phyloP scores from a whole-genome alignment of 2,797 vertebrate genomes.

The Pristis pectinata region DNA sequence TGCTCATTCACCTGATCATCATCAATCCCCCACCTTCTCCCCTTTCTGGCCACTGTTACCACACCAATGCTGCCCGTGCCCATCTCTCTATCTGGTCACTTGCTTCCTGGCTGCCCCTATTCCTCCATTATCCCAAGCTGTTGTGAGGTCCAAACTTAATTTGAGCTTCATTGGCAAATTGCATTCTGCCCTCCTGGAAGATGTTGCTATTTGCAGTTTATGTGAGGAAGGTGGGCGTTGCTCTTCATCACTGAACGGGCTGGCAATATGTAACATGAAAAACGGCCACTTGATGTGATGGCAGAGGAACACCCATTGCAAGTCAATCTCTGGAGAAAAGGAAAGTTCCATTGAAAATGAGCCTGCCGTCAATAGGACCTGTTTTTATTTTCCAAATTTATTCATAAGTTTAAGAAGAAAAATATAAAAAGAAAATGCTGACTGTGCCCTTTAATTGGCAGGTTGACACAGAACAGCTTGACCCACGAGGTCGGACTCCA shows the following conservation, averaged over 20 bases:
- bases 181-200: neutral
- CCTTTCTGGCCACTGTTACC: neutral
- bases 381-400: neutral
- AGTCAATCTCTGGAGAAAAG: neutral
- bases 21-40: neutral
- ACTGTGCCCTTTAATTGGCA: constrained; percentile 45
- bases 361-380: neutral
- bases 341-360: neutral
- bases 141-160: neutral
- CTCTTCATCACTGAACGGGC: neutral
- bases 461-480: constrained; percentile 79
- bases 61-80: neutral
- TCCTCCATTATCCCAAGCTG: neutral
- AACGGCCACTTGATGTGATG: neutral
- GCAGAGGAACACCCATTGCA: neutral
- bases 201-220: neutral
- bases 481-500: constrained; percentile 87
- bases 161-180: neutral
- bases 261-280: neutral
- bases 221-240: neutral
- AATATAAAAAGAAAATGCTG: neutral
- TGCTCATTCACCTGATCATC: neutral
- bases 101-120: neutral
- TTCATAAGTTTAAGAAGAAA: neutral
- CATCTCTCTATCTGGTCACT: neutral